These are phyloP conservation scores for Mus spretus DNA, from an alignment of 2,797 vertebrate species.

Conservation along the genomic window DNA sequence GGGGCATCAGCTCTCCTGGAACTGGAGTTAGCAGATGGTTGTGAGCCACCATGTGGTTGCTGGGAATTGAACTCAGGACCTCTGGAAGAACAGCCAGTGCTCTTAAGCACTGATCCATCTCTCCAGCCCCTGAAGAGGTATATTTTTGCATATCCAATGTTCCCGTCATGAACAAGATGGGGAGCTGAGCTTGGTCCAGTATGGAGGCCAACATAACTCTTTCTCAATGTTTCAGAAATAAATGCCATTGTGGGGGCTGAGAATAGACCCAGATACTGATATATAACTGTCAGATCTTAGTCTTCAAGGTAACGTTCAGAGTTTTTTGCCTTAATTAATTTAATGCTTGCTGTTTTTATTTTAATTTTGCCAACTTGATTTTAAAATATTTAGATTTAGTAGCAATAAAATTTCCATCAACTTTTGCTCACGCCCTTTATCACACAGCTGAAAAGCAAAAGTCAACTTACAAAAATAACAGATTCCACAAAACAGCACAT, in stretches of 20 bases:
- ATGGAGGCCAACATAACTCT: neutral
- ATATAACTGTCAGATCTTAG: neutral
- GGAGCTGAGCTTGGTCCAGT: neutral
- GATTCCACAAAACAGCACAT: neutral
- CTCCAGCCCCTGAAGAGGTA: neutral
- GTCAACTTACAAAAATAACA: neutral
- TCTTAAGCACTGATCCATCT: neutral
- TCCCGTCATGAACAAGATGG: neutral
- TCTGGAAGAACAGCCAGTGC: neutral
- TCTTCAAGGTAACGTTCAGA: neutral
- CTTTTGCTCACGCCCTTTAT: neutral
- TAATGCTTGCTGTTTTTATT: neutral
- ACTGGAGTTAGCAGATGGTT: neutral
- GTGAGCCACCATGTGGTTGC: neutral
- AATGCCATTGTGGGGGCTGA: neutral
- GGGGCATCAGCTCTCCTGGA: neutral
- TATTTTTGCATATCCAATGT: neutral
- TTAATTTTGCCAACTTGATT: neutral
- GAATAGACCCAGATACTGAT: too few relatives aligned
- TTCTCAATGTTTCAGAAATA: neutral
- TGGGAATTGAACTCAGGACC: neutral
- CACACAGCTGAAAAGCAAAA: neutral
- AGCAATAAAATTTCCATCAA: neutral
- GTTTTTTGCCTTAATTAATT: neutral
- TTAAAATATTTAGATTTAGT: neutral